phyloP scores from a whole-genome alignment of 2,888 invertebrate genomes.

The Eristalinus aeneus region DNA sequence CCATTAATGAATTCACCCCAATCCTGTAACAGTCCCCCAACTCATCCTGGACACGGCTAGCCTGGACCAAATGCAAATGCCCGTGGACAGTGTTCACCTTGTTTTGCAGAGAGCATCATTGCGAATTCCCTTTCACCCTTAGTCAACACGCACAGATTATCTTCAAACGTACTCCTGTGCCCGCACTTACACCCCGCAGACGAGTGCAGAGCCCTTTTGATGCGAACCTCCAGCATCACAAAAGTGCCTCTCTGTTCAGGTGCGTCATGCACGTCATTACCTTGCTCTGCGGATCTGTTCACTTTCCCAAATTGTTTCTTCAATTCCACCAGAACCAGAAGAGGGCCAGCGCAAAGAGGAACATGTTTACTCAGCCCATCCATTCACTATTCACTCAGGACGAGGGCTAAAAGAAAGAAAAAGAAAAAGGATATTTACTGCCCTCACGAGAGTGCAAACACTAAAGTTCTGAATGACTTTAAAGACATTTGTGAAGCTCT shows the following conservation, averaged over 20 bases:
- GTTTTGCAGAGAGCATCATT: neutral
- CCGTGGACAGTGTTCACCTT: neutral
- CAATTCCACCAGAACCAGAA: conserved; percentile 16
- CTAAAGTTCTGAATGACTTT: conserved; percentile 48
- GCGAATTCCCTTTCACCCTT: neutral
- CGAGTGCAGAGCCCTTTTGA: neutral
- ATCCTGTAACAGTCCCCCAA: neutral
- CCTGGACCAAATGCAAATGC: neutral
- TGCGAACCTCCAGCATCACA: neutral
- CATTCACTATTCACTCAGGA: conserved; percentile 26
- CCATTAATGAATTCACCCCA: neutral
- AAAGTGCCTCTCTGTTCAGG: neutral
- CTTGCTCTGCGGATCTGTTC: neutral
- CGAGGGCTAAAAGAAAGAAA: neutral
- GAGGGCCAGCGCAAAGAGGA: neutral
- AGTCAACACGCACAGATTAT: neutral
- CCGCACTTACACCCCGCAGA: neutral
- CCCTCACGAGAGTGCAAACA: conserved; percentile 41
- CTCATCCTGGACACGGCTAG: neutral
- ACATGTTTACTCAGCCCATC: conserved; percentile 49
- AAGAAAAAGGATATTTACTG: conserved; percentile 41
- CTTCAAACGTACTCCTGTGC: no score
- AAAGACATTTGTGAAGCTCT: conserved; percentile 44
- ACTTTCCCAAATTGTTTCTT: conserved; percentile 2
- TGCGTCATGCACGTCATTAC: conserved; percentile 19